Evolutionary conservation across 2,888 invertebrate species (phyloP), one percentile per base, ranked within the genome.

Genomic region (Camptogramma bilineatum): DNA sequence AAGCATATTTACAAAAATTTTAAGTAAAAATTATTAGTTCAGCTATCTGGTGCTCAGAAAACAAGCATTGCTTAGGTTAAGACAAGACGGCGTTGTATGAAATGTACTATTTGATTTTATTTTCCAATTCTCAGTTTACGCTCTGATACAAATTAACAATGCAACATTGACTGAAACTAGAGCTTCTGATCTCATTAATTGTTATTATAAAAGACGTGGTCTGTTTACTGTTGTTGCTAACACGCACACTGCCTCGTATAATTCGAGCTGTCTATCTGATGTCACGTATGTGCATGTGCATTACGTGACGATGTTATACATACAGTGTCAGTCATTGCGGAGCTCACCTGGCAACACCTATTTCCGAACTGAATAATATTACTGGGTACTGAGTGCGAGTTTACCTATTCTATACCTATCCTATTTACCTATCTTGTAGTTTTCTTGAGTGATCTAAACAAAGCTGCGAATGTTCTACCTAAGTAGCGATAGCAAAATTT

Each of bases 221-320:
- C 68, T 69, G 66, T 67, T 70, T 68, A 59, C 52, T 64, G 68
- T 64, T 66, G 63, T 66, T 62, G 63, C 55, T 66, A 72, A 68
- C 67, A 60, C 64, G 55, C 62, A 64, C 59, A 61, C 39, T 46
- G 34, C 39, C 34, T 54, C 53, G 48, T 44, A 58, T 67, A 67
- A 67, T 68, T 65, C 58, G 65, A 55, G 65, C 57, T 60, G 62
- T 48, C 57, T 72, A 70, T 71, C 69, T 66, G 70, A 74, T 74
- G 79, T 75, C 78, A 78, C 77, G 77, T 75, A 66, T 71, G 75
- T 77, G 77, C 79, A 76, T 78, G 79, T 75, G 78, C 73, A 75
- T 69, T 76, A 82, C 80, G 81, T 81, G 81, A 77, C 69, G 73
- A 52, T 64, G 62, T 50, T 51, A 9, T 34, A 58, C 66, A 9